Evolutionary conservation across 2,797 vertebrate species (phyloP), one percentile per base, ranked within the genome.

Genomic region (Apodemus agrarius): DNA sequence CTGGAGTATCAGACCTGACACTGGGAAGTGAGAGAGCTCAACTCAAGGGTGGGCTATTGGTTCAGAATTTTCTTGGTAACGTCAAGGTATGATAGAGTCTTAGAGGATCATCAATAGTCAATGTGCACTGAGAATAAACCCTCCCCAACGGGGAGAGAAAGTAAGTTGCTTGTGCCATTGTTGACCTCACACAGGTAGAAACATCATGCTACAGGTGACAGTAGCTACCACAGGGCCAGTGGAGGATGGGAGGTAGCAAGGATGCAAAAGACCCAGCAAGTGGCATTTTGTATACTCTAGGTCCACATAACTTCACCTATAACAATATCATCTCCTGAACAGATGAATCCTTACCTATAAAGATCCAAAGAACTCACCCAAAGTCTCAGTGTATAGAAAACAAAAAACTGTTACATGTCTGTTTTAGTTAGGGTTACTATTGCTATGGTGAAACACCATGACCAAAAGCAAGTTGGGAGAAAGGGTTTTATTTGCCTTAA

Each of bases 101-200:
- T 21, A 34, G 82, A 54, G 59, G 78, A 34, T 57, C 24, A 24
- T 6, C 13, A 76, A 13, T 59, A 12, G 26, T 19, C 37, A 37
- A 0, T 46, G 9, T 72, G 57, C 67, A 26, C 22, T 59, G 69
- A 89, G 57, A 19, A 34, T n/a, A 0, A 19, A 9, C 16, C 3
- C 61, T 24, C 37, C 17, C 24, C 16, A 10, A 13, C 0, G 59
- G 8, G 17, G 8, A 22, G 24, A 57, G 31, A 63, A 57, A 34
- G 3, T 21, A n/a, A 40, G 31, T 26, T 59, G 9, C 52, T 3
- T 0, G 1, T 34, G 12, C 52, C 52, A 52, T 9, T 4, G 0
- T 9, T 85, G 8, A 59, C 8, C 31, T 83, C 12, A 16, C 0
- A 10, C 10, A 49, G 34, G 8, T 46, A 83, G 69, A 37, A 78